Conservation (phyloP, 2,797 vertebrate species). For the Eidolon dupreanum region DNA sequence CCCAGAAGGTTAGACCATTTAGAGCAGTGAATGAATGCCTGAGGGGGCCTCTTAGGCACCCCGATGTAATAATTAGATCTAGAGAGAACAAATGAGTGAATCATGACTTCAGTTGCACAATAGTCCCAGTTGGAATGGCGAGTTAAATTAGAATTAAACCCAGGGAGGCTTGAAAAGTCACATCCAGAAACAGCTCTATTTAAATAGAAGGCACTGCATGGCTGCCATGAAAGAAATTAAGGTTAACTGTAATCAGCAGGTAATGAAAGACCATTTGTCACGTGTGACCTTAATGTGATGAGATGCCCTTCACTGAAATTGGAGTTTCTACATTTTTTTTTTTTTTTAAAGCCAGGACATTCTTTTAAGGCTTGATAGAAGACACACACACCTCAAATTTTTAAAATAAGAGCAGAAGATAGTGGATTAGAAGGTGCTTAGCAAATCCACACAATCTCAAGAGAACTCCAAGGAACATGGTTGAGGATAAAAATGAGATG, state of each 20-base stretch:
- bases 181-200: constrained; percentile 67
- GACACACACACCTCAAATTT: background rate
- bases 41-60: background rate
- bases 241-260: constrained; percentile 76
- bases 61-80: constrained; percentile 44
- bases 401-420: background rate
- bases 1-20: constrained; percentile 12
- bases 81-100: constrained; percentile 63
- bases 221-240: constrained; percentile 49
- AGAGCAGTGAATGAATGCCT: background rate
- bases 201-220: constrained; percentile 13
- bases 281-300: constrained; percentile 63
- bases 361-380: background rate
- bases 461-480: no score
- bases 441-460: background rate
- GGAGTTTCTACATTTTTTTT: constrained; percentile 55
- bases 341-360: background rate
- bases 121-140: constrained; percentile 43
- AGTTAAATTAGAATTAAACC: constrained; percentile 76
- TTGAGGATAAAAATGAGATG: rapidly evolving
- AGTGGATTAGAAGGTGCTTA: background rate
- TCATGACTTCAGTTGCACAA: constrained; percentile 52
- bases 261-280: constrained; percentile 79
- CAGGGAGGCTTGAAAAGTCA: constrained; percentile 71
- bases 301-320: constrained; percentile 47